phyloP scores from a whole-genome alignment of 2,113 vertebrate species.

The Montifringilla adamsi region DNA sequence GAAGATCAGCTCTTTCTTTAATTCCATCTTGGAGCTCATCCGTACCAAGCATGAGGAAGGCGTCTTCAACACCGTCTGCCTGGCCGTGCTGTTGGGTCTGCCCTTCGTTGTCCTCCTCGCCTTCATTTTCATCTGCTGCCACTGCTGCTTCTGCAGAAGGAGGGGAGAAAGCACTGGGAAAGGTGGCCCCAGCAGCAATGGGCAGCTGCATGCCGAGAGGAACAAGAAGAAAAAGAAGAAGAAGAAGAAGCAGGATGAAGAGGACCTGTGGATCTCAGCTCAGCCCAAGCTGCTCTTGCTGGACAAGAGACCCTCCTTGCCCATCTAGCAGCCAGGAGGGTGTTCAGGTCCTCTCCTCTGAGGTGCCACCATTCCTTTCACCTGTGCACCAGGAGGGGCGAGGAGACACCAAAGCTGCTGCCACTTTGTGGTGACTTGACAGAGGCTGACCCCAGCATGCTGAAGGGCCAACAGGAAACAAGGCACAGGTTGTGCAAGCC shows the following conservation, averaged over 20 bases:
- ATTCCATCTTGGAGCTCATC: conserved; percentile 78
- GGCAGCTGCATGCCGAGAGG: conserved; percentile 43
- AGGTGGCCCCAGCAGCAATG: neutral
- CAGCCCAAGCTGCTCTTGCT: conserved; percentile 84
- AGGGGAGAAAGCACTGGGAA: neutral
- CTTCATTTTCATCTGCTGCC: conserved; percentile 84
- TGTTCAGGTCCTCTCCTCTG: neutral
- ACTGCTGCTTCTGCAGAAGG: conserved; percentile 85
- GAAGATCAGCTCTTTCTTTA: conserved; percentile 80
- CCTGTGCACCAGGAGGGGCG: neutral
- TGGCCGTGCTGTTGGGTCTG: conserved; percentile 82
- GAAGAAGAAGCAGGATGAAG: conserved; percentile 74
- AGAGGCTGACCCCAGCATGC: neutral
- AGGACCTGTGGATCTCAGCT: conserved; percentile 95
- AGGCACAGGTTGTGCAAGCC: neutral
- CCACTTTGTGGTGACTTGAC: neutral
- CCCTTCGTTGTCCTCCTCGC: conserved; percentile 80
- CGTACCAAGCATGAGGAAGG: conserved; percentile 84
- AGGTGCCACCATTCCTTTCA: neutral
- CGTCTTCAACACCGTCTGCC: conserved; percentile 87
- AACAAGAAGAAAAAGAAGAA: conserved; percentile 83
- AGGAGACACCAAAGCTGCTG: neutral
- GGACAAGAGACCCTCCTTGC: conserved; percentile 80
- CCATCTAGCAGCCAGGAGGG: conserved; percentile 51
- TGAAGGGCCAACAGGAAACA: neutral